A percentile compares a stretch with the other conserved stretches of the same genome.
phyloP scores from a whole-genome alignment of 2,888 invertebrate genomes.

The Polydrusus pterygomalis region DNA sequence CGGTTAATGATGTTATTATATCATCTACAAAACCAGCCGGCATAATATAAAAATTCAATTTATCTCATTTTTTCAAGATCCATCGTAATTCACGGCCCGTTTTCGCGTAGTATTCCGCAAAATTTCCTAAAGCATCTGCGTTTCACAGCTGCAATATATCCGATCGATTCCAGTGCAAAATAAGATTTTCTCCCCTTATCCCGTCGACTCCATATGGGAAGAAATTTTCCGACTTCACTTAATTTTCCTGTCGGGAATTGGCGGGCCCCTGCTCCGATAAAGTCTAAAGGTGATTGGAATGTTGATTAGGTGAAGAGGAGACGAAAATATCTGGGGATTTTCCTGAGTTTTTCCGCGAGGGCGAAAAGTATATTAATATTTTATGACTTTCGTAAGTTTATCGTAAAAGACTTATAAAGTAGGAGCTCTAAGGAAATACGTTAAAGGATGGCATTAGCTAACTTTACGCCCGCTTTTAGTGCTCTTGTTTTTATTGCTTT shows the following conservation, averaged over 20 bases:
- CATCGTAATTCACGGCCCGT: neutral
- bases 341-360: conserved; percentile 54
- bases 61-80: neutral
- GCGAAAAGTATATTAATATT: conserved; percentile 65
- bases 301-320: conserved; percentile 70
- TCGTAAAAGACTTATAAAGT: conserved; percentile 66
- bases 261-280: conserved; percentile 68
- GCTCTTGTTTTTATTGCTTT: conserved; percentile 62
- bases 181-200: conserved; percentile 66
- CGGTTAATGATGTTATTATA: too few species aligned
- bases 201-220: conserved; percentile 61
- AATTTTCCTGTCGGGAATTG: conserved; percentile 71
- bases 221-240: conserved; percentile 70
- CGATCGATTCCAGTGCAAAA: conserved; percentile 68
- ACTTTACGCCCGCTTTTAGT: conserved; percentile 62
- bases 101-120: conserved; percentile 57
- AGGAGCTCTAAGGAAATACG: conserved; percentile 61
- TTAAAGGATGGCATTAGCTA: conserved; percentile 61
- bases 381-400: conserved; percentile 65
- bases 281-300: conserved; percentile 72
- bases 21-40: too few species aligned
- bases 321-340: conserved; percentile 60
- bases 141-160: conserved; percentile 62
- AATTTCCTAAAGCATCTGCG: conserved; percentile 50
- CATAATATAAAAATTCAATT: neutral